Base-by-base conservation (phyloP, 2,888 invertebrate genomes). In the Thecophora atra region DNA sequence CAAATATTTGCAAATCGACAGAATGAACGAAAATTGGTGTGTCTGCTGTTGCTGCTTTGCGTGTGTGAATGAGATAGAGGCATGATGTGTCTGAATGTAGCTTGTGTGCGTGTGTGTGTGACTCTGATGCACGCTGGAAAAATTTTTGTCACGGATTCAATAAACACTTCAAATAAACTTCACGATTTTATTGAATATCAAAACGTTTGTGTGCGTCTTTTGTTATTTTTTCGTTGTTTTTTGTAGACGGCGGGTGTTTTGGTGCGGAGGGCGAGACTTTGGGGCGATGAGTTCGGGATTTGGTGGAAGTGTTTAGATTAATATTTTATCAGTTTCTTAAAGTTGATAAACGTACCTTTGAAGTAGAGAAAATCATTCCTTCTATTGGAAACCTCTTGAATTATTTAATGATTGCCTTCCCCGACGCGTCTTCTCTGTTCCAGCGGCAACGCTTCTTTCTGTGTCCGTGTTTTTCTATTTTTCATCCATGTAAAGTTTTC, bases 81-180 rank as follows among this genome's bases (percentile, higher is more conserved):
- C 30, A 4, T 63, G 37, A 52, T 66, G 11, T 28, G n/a, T 47
- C 1, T 68, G 44, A 44, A 19, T 37, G 37, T 37, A 37, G 11
- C 37, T 11, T 11, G 11, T 28, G 47, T 47, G 30, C 4, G 51
- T 28, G 47, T 47, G 6, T 60, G 17, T 56, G n/a, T 42, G 24
- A 26, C 13, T 1, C 13, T 6, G 37, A 4, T 37, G 56, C 30
- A 71, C 64, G 51, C 68, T 42, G 60, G 51, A 51, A 67, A 72
- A 70, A 77, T 77, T 78, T 77, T 77, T 78, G 85, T 85, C 85
- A 83, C 84, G 85, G 84, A 85, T 85, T 85, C 85, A 85, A 85
- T 85, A 85, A 85, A 85, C 84, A 84, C 85, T 85, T 85, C 82
- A 83, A 83, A 84, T 84, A 81, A 82, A 83, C 81, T 83, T 82